A percentile compares a stretch with the other conserved stretches of the same genome.
Evolutionary conservation across 2,888 invertebrate species (phyloP).

Genomic region (Apoda limacodes): DNA sequence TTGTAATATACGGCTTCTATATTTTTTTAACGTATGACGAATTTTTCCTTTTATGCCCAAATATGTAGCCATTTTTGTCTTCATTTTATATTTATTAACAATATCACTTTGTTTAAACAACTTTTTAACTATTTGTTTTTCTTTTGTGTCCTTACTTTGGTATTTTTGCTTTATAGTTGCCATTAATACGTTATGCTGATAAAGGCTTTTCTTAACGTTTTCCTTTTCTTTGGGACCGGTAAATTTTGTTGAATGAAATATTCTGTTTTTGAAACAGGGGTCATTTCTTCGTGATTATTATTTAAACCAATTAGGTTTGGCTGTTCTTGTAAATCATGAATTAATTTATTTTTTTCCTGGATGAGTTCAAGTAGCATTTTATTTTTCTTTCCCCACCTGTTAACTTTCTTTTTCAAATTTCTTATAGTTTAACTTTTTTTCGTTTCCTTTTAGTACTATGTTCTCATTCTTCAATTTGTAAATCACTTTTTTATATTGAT

Average conservation of each 20-base stretch:
- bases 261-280: constrained; percentile 1
- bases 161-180: background rate
- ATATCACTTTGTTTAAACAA: background rate
- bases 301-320: background rate
- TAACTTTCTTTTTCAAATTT: constrained; percentile 1
- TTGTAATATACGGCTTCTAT: too few species aligned
- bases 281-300: background rate
- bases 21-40: too few species aligned
- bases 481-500: constrained; percentile 7
- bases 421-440: constrained; percentile 1
- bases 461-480: constrained; percentile 7
- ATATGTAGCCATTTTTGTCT: constrained; percentile 1
- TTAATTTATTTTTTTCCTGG: constrained; percentile 1
- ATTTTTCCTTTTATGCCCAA: too few species aligned
- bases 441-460: constrained; percentile 5
- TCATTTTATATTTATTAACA: too few species aligned
- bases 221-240: constrained; percentile 1
- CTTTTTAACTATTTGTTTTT: background rate
- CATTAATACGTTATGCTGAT: background rate
- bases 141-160: constrained; percentile 1
- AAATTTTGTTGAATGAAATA: constrained; percentile 2
- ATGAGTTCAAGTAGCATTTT: background rate
- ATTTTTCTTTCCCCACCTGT: background rate
- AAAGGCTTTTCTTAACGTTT: background rate
- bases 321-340: constrained; percentile 1